Percentiles rank a stretch among this genome's conserved stretches.
These are phyloP conservation scores for Nycticebus coucang DNA, from an alignment of 2,113 vertebrate genomes.

Conservation along the genomic window DNA sequence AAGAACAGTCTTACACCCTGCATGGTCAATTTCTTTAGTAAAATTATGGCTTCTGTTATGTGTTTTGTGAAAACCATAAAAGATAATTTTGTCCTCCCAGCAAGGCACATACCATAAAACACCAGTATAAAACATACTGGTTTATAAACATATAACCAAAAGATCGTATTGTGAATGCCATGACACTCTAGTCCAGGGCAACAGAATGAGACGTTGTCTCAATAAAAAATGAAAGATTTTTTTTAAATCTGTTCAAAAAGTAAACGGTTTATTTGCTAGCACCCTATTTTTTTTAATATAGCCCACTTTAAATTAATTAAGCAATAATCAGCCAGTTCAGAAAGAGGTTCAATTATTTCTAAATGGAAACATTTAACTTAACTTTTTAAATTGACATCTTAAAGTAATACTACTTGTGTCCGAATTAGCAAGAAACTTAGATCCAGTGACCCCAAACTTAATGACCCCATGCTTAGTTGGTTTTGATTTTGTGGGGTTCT, in stretches of 20 bases:
- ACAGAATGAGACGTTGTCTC: no score
- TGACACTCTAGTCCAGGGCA: no score
- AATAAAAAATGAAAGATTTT: no score
- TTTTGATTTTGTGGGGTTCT: neutral
- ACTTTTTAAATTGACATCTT: neutral
- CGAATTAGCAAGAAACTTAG: neutral
- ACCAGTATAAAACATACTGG: neutral
- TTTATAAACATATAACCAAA: neutral
- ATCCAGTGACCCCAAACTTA: neutral
- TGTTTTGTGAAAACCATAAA: constrained; percentile 21
- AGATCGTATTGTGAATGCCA: neutral
- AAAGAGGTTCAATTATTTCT: neutral
- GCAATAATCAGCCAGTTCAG: neutral
- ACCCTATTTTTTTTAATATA: neutral
- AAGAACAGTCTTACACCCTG: neutral
- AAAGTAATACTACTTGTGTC: neutral
- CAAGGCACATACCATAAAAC: neutral
- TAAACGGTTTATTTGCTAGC: neutral
- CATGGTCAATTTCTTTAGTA: neutral
- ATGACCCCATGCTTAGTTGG: neutral
- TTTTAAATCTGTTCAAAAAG: neutral
- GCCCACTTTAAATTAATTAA: neutral
- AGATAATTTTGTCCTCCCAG: neutral
- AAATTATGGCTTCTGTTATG: neutral
- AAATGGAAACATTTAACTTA: neutral